Percentiles rank a stretch among this genome's conserved stretches.
Conservation (phyloP, 1,140 invertebrate species). For the Brachionus calyciflorus region DNA sequence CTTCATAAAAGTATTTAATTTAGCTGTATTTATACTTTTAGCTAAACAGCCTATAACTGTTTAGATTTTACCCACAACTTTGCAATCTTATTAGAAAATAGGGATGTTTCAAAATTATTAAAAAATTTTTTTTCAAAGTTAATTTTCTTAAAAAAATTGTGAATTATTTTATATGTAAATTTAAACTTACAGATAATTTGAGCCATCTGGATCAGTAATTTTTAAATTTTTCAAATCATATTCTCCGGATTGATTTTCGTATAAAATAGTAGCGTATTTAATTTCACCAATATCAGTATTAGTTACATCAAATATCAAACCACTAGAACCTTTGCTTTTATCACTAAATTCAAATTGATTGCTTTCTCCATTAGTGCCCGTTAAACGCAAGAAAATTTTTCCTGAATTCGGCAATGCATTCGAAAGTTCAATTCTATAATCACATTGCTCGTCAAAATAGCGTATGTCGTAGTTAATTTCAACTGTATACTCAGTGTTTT, state of each 20-base stretch:
- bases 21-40: no score
- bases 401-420: not conserved
- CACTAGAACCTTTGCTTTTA: not conserved
- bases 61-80: no score
- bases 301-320: not conserved
- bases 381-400: not conserved
- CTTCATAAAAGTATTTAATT: no score
- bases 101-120: no score
- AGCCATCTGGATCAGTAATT: slow-evolving; percentile 4
- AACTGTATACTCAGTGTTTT: not conserved
- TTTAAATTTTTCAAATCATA: slow-evolving; percentile 27
- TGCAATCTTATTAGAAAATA: no score
- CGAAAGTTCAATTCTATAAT: slow-evolving; percentile 11
- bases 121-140: no score
- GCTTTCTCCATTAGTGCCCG: not conserved
- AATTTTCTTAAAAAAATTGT: not conserved
- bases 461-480: slow-evolving; percentile 16
- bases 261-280: slow-evolving; percentile 4
- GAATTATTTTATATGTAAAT: not conserved
- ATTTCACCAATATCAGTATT: slow-evolving; percentile 31
- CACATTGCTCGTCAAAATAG: slow-evolving; percentile 1
- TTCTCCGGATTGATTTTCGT: not conserved
- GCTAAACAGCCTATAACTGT: no score
- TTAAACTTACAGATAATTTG: not conserved
- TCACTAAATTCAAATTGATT: slow-evolving; percentile 12